phyloP scores from a whole-genome alignment of 2,797 vertebrate genomes.

The Lophotriccus pileatus region DNA sequence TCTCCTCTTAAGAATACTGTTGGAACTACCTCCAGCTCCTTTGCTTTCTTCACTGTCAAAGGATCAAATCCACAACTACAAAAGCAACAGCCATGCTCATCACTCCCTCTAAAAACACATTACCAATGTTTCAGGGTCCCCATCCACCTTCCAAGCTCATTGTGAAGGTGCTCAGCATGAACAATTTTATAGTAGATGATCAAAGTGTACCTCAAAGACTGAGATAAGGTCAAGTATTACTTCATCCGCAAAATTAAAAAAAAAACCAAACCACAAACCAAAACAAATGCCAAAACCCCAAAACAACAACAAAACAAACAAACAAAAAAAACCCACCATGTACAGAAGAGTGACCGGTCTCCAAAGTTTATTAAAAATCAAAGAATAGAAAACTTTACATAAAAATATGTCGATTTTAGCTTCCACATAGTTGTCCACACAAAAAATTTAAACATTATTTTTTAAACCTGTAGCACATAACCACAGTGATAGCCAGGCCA shows the following conservation, averaged over 20 bases:
- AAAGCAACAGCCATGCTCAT: not conserved
- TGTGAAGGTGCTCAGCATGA: not conserved
- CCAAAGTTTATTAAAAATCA: slow-evolving; percentile 99
- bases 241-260: not conserved
- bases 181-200: not conserved
- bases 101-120: not conserved
- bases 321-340: too few species aligned
- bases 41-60: not conserved
- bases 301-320: too few species aligned
- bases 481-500: slow-evolving; percentile 76
- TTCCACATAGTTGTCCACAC: slow-evolving; percentile 79
- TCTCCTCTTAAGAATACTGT: not conserved
- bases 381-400: slow-evolving; percentile 99
- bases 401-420: slow-evolving; percentile 90
- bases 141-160: not conserved
- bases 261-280: not conserved
- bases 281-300: too few species aligned
- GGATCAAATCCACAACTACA: not conserved
- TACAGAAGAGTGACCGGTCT: slow-evolving; percentile 62
- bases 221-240: not conserved
- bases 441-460: slow-evolving; percentile 76
- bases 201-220: not conserved
- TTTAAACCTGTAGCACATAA: slow-evolving; percentile 68
- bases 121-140: accelerated
- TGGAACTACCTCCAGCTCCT: not conserved